These are phyloP conservation scores for Zalophus californianus DNA, from an alignment of 2,797 vertebrate genomes.

Conservation along the genomic window DNA sequence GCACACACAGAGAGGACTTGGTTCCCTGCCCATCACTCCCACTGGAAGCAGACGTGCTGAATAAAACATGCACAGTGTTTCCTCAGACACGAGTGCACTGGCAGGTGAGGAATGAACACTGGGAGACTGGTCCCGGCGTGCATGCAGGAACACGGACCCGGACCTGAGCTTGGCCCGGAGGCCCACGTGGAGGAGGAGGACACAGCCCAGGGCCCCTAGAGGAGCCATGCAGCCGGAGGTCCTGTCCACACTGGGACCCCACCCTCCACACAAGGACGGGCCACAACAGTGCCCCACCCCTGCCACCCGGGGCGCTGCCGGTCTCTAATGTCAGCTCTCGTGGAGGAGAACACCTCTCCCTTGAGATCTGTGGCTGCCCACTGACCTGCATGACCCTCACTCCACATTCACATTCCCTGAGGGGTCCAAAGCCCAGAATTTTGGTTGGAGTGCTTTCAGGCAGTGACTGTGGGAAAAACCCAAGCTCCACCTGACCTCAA, in stretches of 20 bases:
- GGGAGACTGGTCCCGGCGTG: fast-evolving
- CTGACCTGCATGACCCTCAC: background rate
- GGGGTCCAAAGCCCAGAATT: background rate
- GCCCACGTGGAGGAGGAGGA: too few relatives aligned
- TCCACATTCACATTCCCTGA: background rate
- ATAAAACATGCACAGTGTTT: background rate
- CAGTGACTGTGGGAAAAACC: background rate
- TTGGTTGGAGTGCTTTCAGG: background rate
- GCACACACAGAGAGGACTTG: background rate
- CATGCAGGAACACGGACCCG: background rate
- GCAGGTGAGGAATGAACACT: background rate
- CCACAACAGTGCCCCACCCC: fast-evolving
- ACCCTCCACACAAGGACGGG: fast-evolving
- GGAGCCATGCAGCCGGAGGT: too few relatives aligned
- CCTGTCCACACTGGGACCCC: background rate
- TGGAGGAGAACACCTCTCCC: background rate
- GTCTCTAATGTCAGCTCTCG: fast-evolving
- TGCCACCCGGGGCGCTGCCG: fast-evolving
- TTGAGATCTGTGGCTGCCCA: background rate
- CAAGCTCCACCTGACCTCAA: background rate
- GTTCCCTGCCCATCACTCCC: background rate
- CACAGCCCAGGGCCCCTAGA: fast-evolving
- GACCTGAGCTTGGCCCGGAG: too few relatives aligned
- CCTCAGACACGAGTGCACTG: background rate
- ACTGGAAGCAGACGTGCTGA: background rate